Conservation (phyloP, 2,888 invertebrate species). For the Bellardia bayeri region DNA sequence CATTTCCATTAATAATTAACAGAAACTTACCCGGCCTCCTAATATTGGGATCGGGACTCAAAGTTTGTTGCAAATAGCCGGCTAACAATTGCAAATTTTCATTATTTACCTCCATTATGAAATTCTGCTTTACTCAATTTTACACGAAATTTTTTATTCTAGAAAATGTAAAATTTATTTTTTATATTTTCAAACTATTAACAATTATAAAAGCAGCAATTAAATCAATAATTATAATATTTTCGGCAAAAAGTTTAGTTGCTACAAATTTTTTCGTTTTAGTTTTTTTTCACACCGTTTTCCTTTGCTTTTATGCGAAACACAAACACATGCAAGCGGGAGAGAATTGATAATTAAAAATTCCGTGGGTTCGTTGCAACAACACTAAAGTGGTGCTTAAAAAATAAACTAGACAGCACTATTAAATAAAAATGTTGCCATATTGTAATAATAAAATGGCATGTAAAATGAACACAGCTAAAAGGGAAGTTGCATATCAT, state of each 20-base stretch:
- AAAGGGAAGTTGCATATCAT: too few species aligned
- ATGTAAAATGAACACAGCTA: neutral
- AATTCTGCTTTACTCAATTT: slow-evolving; percentile 40
- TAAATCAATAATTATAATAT: neutral
- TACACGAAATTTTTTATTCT: neutral
- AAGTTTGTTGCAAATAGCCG: slow-evolving; percentile 93
- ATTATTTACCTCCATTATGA: slow-evolving; percentile 93
- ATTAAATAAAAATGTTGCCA: neutral
- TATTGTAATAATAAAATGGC: neutral
- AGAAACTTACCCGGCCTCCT: slow-evolving; percentile 90
- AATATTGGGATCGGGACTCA: slow-evolving; percentile 92
- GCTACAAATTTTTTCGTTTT: neutral
- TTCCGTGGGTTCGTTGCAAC: slow-evolving; percentile 20
- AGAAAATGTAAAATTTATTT: neutral
- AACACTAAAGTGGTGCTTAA: slow-evolving; percentile 8
- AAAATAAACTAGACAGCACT: slow-evolving; percentile 35
- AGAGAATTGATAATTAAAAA: slow-evolving; percentile 42
- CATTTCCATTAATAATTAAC: slow-evolving; percentile 23
- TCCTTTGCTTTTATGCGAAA: neutral
- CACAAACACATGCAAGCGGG: slow-evolving; percentile 55
- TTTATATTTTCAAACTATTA: neutral
- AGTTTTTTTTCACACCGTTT: slow-evolving; percentile 31
- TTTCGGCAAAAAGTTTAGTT: neutral
- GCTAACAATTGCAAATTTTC: slow-evolving; percentile 92
- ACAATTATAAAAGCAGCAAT: slow-evolving; percentile 6